These are phyloP conservation scores for Ornithoptera priamus DNA, from an alignment of 2,888 invertebrate genomes.

Conservation along the genomic window DNA sequence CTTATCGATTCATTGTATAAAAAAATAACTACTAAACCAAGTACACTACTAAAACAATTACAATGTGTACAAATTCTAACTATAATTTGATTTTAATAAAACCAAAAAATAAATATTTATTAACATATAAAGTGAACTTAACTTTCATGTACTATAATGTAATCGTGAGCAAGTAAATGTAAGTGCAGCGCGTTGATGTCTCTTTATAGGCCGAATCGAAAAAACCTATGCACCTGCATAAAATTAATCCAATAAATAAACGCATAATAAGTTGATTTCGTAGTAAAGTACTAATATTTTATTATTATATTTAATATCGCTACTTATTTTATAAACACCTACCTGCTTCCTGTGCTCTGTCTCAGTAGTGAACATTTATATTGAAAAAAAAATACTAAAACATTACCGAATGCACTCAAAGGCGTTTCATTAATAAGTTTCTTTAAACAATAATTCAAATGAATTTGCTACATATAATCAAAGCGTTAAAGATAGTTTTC, in stretches of 20 bases:
- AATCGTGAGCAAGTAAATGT: background rate
- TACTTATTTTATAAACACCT: slow-evolving; percentile 41
- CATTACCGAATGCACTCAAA: slow-evolving; percentile 70
- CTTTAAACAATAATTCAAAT: slow-evolving; percentile 34
- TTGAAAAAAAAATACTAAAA: slow-evolving; percentile 58
- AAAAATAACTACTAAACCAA: no score
- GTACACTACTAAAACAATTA: no score
- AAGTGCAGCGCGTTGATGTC: slow-evolving; percentile 23
- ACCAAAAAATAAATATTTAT: no score
- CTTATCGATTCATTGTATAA: no score
- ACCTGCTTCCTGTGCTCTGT: slow-evolving; percentile 57
- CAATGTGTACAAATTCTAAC: no score
- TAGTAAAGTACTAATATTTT: background rate
- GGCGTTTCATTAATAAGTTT: slow-evolving; percentile 62
- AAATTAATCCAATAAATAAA: background rate
- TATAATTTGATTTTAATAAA: no score
- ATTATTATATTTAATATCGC: background rate
- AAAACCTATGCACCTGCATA: background rate
- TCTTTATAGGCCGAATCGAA: slow-evolving; percentile 5
- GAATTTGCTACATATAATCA: slow-evolving; percentile 38
- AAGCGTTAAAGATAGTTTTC: slow-evolving; percentile 38
- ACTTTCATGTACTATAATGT: background rate
- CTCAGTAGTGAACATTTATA: slow-evolving; percentile 69
- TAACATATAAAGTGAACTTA: no score
- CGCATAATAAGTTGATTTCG: background rate